Evolutionary conservation across 2,113 vertebrate species (phyloP).

Genomic region (Balaenoptera acutorostrata): DNA sequence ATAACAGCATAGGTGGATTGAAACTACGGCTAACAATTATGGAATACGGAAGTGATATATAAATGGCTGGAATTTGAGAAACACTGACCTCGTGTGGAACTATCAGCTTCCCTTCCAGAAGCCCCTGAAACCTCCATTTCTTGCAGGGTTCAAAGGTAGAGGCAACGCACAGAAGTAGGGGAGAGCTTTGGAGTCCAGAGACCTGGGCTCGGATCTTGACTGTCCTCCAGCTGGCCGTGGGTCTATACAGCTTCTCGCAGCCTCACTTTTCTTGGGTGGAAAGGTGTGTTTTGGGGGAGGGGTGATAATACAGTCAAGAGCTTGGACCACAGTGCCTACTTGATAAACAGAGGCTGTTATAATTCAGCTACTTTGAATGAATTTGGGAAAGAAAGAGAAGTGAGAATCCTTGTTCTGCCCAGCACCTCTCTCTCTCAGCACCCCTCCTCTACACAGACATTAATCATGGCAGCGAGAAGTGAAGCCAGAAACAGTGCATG

Average conservation of each 20-base stretch:
- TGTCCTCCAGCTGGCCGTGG: background rate
- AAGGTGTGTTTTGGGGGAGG: background rate
- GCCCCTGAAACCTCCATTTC: background rate
- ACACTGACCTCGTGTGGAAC: background rate
- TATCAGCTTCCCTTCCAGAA: background rate
- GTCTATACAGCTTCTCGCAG: background rate
- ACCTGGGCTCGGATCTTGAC: background rate
- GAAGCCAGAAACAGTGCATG: accelerated
- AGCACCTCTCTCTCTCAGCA: background rate
- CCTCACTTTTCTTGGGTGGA: background rate
- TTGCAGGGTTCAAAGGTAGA: background rate
- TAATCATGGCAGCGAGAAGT: background rate
- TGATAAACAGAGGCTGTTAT: background rate
- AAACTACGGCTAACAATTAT: background rate
- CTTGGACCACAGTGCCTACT: background rate
- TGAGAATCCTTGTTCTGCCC: background rate
- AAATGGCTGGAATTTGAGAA: background rate
- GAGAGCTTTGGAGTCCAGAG: background rate
- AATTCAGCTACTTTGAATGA: background rate
- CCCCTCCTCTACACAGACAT: background rate
- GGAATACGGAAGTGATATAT: background rate
- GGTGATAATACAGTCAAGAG: too few relatives aligned
- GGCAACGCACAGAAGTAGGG: background rate
- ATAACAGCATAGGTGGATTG: background rate
- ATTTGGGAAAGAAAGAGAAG: background rate